These are phyloP conservation scores for Drosophila tani DNA, from an alignment of 1,140 invertebrate genomes.

Conservation along the genomic window DNA sequence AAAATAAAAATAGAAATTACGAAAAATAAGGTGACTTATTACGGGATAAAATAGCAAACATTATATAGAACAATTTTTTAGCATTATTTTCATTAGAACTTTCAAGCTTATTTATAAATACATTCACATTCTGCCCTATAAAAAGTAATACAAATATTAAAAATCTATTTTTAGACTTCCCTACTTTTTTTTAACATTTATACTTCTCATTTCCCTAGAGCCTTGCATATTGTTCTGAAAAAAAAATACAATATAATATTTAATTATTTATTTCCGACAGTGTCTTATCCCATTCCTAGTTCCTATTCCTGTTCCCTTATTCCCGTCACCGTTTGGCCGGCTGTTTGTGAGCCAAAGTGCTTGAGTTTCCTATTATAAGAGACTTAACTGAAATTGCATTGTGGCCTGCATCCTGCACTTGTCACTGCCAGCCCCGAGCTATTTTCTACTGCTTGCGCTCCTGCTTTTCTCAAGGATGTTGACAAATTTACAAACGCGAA, in stretches of 20 bases:
- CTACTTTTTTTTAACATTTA: too few species aligned
- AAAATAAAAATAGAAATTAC: too few species aligned
- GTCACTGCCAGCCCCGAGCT: constrained; percentile 56
- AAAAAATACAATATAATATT: neutral
- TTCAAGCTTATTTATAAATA: too few species aligned
- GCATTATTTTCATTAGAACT: too few species aligned
- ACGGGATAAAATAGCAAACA: too few species aligned
- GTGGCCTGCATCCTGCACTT: constrained; percentile 55
- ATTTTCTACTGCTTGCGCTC: constrained; percentile 45
- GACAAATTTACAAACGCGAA: constrained; percentile 83
- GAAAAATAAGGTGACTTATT: too few species aligned
- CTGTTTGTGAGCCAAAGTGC: constrained; percentile 52
- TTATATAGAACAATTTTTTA: too few species aligned
- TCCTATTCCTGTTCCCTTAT: constrained; percentile 6
- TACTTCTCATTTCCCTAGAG: too few species aligned
- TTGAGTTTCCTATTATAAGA: constrained; percentile 56
- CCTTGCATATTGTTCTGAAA: neutral
- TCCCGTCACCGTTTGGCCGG: constrained; percentile 23
- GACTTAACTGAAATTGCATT: constrained; percentile 64
- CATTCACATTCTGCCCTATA: too few species aligned
- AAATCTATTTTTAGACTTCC: too few species aligned
- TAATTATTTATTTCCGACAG: constrained; percentile 1
- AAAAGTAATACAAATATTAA: too few species aligned
- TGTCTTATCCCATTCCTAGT: constrained; percentile 6
- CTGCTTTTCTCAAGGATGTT: constrained; percentile 79